Conservation (phyloP, 2,888 invertebrate species). For the Antheraea yamamai region DNA sequence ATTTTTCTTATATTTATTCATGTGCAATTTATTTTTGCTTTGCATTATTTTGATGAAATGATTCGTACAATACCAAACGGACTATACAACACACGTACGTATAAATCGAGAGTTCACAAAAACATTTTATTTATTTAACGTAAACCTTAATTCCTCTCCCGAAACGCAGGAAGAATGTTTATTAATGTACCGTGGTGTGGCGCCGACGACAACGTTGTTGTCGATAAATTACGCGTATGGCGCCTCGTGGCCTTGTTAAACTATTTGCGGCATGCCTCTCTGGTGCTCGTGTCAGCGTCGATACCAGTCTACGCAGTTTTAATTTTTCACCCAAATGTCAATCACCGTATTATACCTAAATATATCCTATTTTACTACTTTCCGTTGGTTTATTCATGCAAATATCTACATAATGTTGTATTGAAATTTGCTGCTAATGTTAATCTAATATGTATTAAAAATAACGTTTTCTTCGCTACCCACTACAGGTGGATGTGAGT, state of each 20-base stretch:
- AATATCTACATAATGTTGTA: background rate
- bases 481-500: background rate
- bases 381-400: background rate
- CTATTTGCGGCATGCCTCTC: constrained; percentile 67
- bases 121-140: background rate
- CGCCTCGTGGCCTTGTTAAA: constrained; percentile 68
- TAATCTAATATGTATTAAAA: background rate
- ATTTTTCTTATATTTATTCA: too few species aligned
- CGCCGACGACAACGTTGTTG: constrained; percentile 45
- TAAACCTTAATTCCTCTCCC: constrained; percentile 3
- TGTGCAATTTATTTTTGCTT: background rate
- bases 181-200: constrained; percentile 28
- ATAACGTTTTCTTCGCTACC: background rate
- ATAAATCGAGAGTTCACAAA: background rate
- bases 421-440: background rate
- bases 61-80: background rate
- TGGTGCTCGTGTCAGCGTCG: constrained; percentile 44
- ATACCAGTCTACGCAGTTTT: constrained; percentile 47
- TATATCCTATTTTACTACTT: background rate
- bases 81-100: background rate
- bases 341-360: constrained; percentile 57
- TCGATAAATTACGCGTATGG: constrained; percentile 60
- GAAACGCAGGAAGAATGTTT: constrained; percentile 17
- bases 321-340: constrained; percentile 67
- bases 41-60: background rate